A percentile compares a stretch with the other conserved stretches of the same genome.
Conservation (phyloP, 2,113 vertebrate genomes). For the Sander lucioperca region DNA sequence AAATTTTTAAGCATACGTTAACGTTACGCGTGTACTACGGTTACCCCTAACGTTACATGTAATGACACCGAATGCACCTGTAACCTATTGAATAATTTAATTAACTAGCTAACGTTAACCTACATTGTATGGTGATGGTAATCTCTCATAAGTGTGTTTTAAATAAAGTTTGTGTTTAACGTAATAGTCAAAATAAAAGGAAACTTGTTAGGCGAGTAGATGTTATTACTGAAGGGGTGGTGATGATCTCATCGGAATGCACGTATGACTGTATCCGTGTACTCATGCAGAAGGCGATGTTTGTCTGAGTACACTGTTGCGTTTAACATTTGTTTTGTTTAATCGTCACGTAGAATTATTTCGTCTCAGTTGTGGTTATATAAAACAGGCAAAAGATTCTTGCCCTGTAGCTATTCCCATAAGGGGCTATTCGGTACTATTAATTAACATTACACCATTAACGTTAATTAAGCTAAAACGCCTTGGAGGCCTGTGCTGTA, state of each 20-base stretch:
- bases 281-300: not conserved
- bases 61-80: slow-evolving; percentile 57
- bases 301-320: not conserved
- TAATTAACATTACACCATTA: slow-evolving; percentile 66
- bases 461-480: slow-evolving; percentile 64
- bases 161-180: not conserved
- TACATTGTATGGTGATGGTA: not conserved
- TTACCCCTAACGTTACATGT: not conserved
- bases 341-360: not conserved
- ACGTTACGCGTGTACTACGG: not conserved
- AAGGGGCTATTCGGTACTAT: slow-evolving; percentile 10
- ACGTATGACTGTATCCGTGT: not conserved
- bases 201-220: not conserved
- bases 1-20: not conserved
- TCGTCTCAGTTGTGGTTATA: not conserved
- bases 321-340: not conserved
- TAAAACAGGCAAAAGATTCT: not conserved
- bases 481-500: slow-evolving; percentile 34
- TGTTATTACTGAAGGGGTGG: not conserved
- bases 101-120: not conserved
- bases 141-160: not conserved
- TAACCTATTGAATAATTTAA: slow-evolving; percentile 13
- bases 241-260: slow-evolving; percentile 14
- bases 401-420: slow-evolving; percentile 16
- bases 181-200: not conserved